Evolutionary conservation across 2,888 invertebrate species (phyloP), one percentile per base, ranked within the genome.

Genomic region (Torymus tubicola): DNA sequence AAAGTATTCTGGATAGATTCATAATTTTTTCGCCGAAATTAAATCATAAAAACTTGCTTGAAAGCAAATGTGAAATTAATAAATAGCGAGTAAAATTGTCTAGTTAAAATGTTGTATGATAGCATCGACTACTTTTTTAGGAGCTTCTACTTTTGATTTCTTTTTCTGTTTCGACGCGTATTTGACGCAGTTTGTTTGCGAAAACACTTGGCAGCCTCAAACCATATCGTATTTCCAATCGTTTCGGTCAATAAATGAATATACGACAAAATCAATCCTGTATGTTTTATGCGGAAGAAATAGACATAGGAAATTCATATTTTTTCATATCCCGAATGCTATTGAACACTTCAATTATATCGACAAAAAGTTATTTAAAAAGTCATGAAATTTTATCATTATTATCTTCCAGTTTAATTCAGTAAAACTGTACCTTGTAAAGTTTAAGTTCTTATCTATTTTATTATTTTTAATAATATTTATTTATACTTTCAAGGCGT

Each of bases 211-310:
- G n/a, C 64, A 64, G 57, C 57, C 64, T 55, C 50, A 71, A 58
- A 58, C 50, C 24, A 24, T 70, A 70, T 70, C 77, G 60, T 14
- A 24, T 78, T 71, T 60, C 58, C 63, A 71, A 65, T 71, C 58
- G 14, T 24, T 70, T 70, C 21, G 14, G 24, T 61, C 63, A 53
- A 68, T 52, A 57, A 67, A 58, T 21, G 57, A 52, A 21, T 52
- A 12, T 21, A 67, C 50, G 42, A 60, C n/a, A 12, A 21, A 75
- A 75, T 70, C 50, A 70, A 70, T 70, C 16, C 21, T 31, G 11
- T 13, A 2, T 50, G 61, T 14, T 61, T 61, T 61, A 21, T 24
- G 2, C 13, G 24, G 24, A 61, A 61, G 11, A 61, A 61, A 24
- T 24, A 61, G n/a, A 61, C 61, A 4, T 61, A 24, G 11, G 14